phyloP scores from a whole-genome alignment of 2,113 vertebrate species.

The Centropus bengalensis region DNA sequence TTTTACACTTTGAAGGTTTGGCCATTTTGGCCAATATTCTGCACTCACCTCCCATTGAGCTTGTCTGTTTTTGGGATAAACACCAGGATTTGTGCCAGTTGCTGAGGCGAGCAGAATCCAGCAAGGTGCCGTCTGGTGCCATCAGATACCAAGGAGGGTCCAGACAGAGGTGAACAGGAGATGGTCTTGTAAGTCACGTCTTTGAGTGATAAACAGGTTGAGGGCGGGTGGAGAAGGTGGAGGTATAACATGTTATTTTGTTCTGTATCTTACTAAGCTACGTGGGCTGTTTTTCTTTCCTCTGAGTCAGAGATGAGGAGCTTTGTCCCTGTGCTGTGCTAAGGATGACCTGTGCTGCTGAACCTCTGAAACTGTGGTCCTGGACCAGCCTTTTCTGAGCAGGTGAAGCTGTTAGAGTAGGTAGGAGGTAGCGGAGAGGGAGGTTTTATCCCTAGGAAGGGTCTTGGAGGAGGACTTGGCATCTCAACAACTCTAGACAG shows the following conservation, averaged over 20 bases:
- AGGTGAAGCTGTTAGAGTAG: neutral
- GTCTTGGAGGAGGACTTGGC: neutral
- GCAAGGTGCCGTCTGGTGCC: neutral
- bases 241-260: neutral
- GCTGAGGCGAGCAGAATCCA: neutral
- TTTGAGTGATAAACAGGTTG: neutral
- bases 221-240: neutral
- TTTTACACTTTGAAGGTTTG: neutral
- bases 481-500: neutral
- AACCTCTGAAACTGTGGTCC: accelerated
- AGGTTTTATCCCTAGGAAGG: neutral
- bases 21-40: neutral
- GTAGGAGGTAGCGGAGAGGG: neutral
- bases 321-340: neutral
- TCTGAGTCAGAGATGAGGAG: neutral
- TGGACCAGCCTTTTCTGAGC: neutral
- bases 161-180: neutral
- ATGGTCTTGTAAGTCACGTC: neutral
- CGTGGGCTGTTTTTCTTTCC: neutral
- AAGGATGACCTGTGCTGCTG: neutral
- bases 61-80: neutral
- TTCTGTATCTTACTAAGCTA: neutral
- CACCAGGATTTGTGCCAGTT: neutral
- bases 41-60: neutral
- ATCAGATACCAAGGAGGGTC: neutral